phyloP scores from a whole-genome alignment of 2,113 vertebrate genomes.

The Odontophorus gujanensis region DNA sequence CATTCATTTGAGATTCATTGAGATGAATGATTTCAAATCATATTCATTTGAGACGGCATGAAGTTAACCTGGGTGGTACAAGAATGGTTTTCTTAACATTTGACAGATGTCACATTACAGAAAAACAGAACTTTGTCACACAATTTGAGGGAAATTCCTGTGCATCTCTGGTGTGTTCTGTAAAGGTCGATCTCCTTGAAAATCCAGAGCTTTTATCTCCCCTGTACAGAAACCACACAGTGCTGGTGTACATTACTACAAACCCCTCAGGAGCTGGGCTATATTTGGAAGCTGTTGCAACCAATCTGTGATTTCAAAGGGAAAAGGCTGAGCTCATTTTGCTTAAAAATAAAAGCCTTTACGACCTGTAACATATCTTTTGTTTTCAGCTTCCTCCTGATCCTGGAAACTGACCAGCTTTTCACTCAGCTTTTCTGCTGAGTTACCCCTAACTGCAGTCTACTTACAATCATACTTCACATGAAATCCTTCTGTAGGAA shows the following conservation, averaged over 20 bases:
- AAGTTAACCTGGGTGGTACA: not conserved
- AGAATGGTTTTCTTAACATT: not conserved
- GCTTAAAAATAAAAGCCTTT: constrained; percentile 20
- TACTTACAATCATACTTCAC: not conserved
- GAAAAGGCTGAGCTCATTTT: not conserved
- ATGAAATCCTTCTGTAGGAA: no score
- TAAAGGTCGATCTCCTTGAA: constrained; percentile 33
- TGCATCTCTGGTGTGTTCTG: not conserved
- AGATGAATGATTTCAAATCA: no score
- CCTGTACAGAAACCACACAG: not conserved
- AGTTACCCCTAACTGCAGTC: not conserved
- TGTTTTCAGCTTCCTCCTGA: constrained; percentile 26
- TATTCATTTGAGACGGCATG: not conserved
- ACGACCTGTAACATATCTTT: not conserved
- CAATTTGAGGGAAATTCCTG: constrained; percentile 42
- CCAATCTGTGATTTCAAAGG: not conserved
- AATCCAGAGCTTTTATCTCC: constrained; percentile 7
- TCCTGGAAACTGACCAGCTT: not conserved
- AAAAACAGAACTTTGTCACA: not conserved
- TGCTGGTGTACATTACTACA: not conserved
- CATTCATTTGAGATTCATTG: not conserved
- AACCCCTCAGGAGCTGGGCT: constrained; percentile 39
- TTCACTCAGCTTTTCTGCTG: not conserved
- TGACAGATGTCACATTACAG: not conserved
- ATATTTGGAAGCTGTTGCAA: not conserved